Percentiles rank a stretch among this genome's conserved stretches.
phyloP scores from a whole-genome alignment of 1,140 invertebrate genomes.

The Macrobrachium rosenbergii region DNA sequence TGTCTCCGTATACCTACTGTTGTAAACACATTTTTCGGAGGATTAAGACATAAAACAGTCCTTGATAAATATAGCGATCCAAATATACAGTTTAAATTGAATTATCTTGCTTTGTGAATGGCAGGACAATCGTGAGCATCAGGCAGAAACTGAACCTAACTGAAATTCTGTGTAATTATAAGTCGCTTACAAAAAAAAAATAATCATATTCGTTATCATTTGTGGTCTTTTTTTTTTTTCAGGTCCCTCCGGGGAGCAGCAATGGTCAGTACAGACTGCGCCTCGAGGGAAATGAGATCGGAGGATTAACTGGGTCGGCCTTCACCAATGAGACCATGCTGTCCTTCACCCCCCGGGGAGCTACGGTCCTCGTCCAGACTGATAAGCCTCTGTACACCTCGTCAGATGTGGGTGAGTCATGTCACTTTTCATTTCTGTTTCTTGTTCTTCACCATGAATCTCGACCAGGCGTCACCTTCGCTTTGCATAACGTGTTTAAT shows the following conservation, averaged over 20 bases:
- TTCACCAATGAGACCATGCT: slow-evolving; percentile 87
- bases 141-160: too few species aligned
- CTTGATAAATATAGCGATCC: too few species aligned
- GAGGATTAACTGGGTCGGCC: slow-evolving; percentile 84
- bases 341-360: slow-evolving; percentile 87
- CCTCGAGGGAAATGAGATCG: slow-evolving; percentile 89
- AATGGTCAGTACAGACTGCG: slow-evolving; percentile 86
- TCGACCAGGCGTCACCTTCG: too few species aligned
- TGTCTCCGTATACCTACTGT: too few species aligned
- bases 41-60: too few species aligned
- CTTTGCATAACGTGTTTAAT: too few species aligned
- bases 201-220: background rate
- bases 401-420: slow-evolving; percentile 82
- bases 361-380: slow-evolving; percentile 95
- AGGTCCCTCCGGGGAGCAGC: slow-evolving; percentile 86
- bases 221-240: slow-evolving; percentile 43
- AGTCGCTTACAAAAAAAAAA: too few species aligned
- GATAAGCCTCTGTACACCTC: slow-evolving; percentile 97
- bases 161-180: too few species aligned
- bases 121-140: too few species aligned
- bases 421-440: background rate
- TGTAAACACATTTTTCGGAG: too few species aligned
- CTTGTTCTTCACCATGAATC: background rate
- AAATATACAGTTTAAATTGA: too few species aligned
- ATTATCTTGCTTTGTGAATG: too few species aligned